Evolutionary conservation across 2,113 vertebrate species (phyloP), one percentile per base, ranked within the genome.

Genomic region (Tragelaphus strepsiceros): DNA sequence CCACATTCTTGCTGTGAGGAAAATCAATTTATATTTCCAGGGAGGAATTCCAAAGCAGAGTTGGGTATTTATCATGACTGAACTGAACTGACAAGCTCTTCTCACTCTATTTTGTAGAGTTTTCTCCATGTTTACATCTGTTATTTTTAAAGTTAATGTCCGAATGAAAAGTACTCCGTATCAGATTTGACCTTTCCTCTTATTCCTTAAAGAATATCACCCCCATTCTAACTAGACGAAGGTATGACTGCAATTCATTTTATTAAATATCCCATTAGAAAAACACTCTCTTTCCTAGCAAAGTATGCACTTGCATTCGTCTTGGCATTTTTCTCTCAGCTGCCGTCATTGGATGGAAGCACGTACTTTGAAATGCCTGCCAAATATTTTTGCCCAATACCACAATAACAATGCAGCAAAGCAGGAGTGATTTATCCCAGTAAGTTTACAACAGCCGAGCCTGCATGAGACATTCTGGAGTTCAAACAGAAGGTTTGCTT

Each of bases 331-430:
- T 97, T 53, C 96, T 98, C 94, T 94, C 67, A 43, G 97, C 98
- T 98, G 98, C 98, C 43, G 51, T 99, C 98, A 99, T 97, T 98
- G 91, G 83, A 98, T 93, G 96, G 97, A 99, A 98, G 97, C 97
- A 98, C 98, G 98, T 97, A 24, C 99, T 99, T 99, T 99, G 99
- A 99, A 99, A 98, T 97, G 54, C 53, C 94, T 99, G 99, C 98
- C 99, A 99, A 98, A 96, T 98, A 99, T 98, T 99, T 99, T 99
- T 99, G 98, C 98, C 98, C 10, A 2, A 98, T 98, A 98, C 98
- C 98, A 98, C 98, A 99, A 98, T 98, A 99, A 98, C 98, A 99
- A 96, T 12, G 16, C 90, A 97, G 98, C 96, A 97, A 98, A 98
- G 97, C 97, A 98, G 85, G 98, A 98, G 97, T 97, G 98, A 98